These are phyloP conservation scores for Parauchenoglanis punctatus DNA, from an alignment of 2,797 vertebrate genomes.

Conservation along the genomic window DNA sequence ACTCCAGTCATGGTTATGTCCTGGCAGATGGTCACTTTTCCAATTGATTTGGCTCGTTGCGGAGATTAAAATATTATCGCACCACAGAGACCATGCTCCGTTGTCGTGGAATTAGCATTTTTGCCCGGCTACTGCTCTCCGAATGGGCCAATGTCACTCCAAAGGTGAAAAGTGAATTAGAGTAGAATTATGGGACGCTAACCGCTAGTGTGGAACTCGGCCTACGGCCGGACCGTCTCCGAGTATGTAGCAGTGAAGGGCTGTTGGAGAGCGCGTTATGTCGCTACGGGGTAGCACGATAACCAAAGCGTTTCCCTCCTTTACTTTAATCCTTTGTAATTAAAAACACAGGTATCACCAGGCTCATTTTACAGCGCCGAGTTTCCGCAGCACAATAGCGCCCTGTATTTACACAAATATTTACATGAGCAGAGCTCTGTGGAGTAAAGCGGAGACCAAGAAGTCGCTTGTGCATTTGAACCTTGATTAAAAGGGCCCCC, in stretches of 20 bases:
- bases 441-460: slow-evolving; percentile 53
- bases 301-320: slow-evolving; percentile 17
- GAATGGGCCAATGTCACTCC: slow-evolving; percentile 76
- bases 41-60: slow-evolving; percentile 85
- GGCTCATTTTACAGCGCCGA: slow-evolving; percentile 44
- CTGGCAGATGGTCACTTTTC: slow-evolving; percentile 89
- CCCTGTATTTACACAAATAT: slow-evolving; percentile 59
- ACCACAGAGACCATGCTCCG: slow-evolving; percentile 80
- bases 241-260: not conserved
- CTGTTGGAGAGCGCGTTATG: slow-evolving; percentile 13
- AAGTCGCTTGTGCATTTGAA: slow-evolving; percentile 51
- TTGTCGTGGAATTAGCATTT: slow-evolving; percentile 77
- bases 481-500: slow-evolving; percentile 57
- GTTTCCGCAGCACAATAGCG: slow-evolving; percentile 48
- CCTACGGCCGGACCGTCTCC: not conserved
- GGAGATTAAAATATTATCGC: slow-evolving; percentile 84
- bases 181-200: slow-evolving; percentile 74
- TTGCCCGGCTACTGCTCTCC: slow-evolving; percentile 70
- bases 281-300: slow-evolving; percentile 16
- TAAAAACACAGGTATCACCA: slow-evolving; percentile 54
- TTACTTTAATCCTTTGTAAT: slow-evolving; percentile 52
- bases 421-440: slow-evolving; percentile 53
- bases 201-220: slow-evolving; percentile 61
- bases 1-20: slow-evolving; percentile 76
- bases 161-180: slow-evolving; percentile 81